Conservation (phyloP, 2,113 vertebrate genomes). For the Pollimyrus isidori region DNA sequence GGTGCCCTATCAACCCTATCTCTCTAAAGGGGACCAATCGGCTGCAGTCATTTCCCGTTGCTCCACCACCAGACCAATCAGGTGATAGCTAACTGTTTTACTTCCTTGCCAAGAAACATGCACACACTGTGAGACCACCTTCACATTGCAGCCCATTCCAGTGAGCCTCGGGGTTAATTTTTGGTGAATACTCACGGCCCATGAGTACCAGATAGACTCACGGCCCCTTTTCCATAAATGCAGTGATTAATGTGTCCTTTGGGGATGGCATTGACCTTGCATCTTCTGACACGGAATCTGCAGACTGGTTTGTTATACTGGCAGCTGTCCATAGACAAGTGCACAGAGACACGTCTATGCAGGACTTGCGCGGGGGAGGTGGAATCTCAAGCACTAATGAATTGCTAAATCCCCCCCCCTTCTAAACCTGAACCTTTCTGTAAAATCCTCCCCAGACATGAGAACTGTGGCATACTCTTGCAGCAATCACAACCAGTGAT, state of each 20-base stretch:
- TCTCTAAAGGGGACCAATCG: not conserved
- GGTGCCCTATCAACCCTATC: not conserved
- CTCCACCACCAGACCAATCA: not conserved
- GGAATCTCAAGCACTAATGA: not conserved
- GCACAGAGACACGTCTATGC: not conserved
- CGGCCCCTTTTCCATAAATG: not conserved
- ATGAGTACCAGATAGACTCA: not conserved
- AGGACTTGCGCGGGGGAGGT: not conserved
- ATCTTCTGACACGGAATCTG: not conserved
- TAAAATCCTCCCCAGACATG: conserved; percentile 64
- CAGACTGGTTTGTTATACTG: not conserved
- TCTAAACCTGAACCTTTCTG: conserved; percentile 36
- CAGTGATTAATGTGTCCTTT: not conserved
- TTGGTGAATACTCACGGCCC: not conserved
- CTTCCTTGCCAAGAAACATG: not conserved
- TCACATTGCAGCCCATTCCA: not conserved
- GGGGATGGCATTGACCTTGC: not conserved
- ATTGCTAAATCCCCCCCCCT: not conserved
- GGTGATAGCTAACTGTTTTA: not conserved
- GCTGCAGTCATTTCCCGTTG: not conserved
- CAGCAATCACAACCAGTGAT: conserved; percentile 82
- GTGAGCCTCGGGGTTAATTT: not conserved
- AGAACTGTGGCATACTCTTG: conserved; percentile 71
- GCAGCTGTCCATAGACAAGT: not conserved
- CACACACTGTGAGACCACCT: not conserved